Evolutionary conservation across 2,797 vertebrate species (phyloP).

Genomic region (Danio choprae): DNA sequence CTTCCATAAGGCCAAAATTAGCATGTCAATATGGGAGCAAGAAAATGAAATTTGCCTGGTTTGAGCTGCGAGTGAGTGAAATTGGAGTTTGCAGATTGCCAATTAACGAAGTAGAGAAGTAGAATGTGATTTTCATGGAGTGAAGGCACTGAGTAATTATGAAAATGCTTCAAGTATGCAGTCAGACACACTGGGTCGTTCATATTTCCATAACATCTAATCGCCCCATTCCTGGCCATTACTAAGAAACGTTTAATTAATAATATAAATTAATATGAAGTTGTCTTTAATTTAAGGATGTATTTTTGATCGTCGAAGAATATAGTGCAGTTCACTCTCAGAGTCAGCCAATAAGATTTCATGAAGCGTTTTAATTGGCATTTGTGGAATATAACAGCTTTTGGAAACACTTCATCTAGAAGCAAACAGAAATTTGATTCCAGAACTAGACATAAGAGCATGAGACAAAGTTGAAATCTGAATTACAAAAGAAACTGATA

Average conservation of each 20-base stretch:
- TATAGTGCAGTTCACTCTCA: not conserved
- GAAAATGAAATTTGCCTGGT: slow-evolving; percentile 61
- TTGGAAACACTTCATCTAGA: too few species aligned
- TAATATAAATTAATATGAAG: not conserved
- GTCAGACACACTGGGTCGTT: not conserved
- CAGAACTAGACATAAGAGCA: too few species aligned
- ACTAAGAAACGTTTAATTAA: not conserved
- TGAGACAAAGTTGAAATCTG: too few species aligned
- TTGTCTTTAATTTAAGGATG: not conserved
- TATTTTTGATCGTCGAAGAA: not conserved
- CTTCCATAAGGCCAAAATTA: slow-evolving; percentile 58
- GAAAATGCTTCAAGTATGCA: not conserved
- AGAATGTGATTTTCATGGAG: too few species aligned
- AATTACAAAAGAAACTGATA: too few species aligned
- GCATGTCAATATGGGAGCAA: slow-evolving; percentile 63
- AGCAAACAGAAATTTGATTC: too few species aligned
- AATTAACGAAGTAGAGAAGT: slow-evolving; percentile 40
- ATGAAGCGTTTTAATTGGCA: not conserved
- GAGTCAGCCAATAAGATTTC: not conserved
- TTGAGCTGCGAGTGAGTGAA: slow-evolving; percentile 49
- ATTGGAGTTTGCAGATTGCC: slow-evolving; percentile 50
- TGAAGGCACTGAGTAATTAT: too few species aligned
- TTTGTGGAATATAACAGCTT: not conserved
- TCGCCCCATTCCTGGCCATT: not conserved
- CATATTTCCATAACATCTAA: not conserved